Evolutionary conservation across 2,888 invertebrate species (phyloP).

Genomic region (Cryptosula pallasiana): DNA sequence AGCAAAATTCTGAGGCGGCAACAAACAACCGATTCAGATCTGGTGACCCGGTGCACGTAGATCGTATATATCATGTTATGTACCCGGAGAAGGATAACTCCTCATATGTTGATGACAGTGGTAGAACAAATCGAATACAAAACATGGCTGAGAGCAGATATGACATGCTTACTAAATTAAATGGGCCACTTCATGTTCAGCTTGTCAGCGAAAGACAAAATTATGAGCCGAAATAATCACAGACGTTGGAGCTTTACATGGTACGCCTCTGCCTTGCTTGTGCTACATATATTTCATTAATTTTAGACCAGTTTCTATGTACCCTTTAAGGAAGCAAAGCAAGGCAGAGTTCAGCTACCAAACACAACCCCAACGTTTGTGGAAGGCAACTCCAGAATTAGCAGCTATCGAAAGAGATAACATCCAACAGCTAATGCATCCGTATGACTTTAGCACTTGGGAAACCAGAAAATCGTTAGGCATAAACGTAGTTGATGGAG

Average conservation of each 20-base stretch:
- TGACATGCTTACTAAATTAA: background rate
- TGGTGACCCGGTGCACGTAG: conserved; percentile 1
- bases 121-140: background rate
- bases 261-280: conserved; percentile 8
- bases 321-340: background rate
- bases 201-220: background rate
- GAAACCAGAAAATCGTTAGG: conserved; percentile 19
- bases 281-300: background rate
- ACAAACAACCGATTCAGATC: background rate
- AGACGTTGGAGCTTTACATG: background rate
- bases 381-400: background rate
- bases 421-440: conserved; percentile 13
- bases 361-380: background rate
- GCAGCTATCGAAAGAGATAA: conserved; percentile 14
- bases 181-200: conserved; percentile 10
- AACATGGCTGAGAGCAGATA: background rate
- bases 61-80: conserved; percentile 20
- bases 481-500: background rate
- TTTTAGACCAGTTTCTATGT: conserved; percentile 20
- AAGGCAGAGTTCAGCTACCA: background rate
- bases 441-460: conserved; percentile 23
- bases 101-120: background rate
- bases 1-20: background rate
- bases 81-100: conserved; percentile 7
- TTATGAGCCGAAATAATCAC: background rate